These are phyloP conservation scores for Australoheros facetus DNA, from an alignment of 2,797 vertebrate species.

Conservation along the genomic window DNA sequence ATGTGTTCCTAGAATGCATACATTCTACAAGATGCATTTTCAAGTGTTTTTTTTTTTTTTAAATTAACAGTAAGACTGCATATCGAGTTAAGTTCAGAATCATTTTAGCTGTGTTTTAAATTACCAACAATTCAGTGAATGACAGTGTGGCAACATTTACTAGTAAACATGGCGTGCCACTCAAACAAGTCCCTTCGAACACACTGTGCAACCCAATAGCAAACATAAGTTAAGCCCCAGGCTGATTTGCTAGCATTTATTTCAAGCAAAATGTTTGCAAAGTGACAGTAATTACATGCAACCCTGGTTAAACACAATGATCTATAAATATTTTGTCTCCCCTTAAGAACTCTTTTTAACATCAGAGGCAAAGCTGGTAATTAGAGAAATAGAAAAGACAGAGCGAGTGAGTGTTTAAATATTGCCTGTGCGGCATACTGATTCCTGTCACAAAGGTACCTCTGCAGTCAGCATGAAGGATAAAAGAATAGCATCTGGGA, in stretches of 20 bases:
- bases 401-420: slow-evolving; percentile 20
- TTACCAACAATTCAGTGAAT: neutral
- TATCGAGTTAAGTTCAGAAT: neutral
- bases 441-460: slow-evolving; percentile 36
- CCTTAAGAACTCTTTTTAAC: slow-evolving; percentile 29
- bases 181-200: neutral
- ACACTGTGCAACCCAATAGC: neutral
- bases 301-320: slow-evolving; percentile 19
- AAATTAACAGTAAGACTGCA: neutral
- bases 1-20: slow-evolving; percentile 1
- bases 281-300: neutral
- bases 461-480: slow-evolving; percentile 17
- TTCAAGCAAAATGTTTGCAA: neutral
- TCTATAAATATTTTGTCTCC: slow-evolving; percentile 25
- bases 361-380: slow-evolving; percentile 39
- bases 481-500: slow-evolving; percentile 27
- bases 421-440: slow-evolving; percentile 15
- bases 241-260: neutral
- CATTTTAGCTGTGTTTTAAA: neutral
- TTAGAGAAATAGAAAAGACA: slow-evolving; percentile 18
- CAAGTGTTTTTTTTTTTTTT: too few relatives aligned
- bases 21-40: neutral
- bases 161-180: neutral
- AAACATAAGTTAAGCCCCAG: neutral
- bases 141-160: neutral